These are phyloP conservation scores for Dasypogon diadema DNA, from an alignment of 2,888 invertebrate genomes.

Conservation along the genomic window DNA sequence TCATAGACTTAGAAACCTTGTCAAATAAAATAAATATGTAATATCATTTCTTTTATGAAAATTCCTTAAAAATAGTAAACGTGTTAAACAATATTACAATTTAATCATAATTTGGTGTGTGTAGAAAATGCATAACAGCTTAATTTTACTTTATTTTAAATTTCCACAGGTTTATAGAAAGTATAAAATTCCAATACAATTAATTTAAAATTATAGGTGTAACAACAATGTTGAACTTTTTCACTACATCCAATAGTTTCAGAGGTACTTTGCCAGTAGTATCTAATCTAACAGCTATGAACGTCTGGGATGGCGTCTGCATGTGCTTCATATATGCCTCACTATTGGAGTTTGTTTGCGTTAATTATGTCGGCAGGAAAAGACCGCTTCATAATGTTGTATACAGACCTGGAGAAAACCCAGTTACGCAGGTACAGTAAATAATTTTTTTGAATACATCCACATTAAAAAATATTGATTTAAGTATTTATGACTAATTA, in stretches of 20 bases:
- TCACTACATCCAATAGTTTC: constrained; percentile 94
- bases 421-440: constrained; percentile 84
- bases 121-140: no score
- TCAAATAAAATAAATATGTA: no score
- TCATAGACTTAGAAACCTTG: no score
- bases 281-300: constrained; percentile 94
- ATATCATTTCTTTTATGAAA: no score
- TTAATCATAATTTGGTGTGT: not conserved
- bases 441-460: no score
- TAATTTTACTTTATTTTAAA: not conserved
- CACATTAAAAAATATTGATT: no score
- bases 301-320: constrained; percentile 96
- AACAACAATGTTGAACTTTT: constrained; percentile 98
- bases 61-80: constrained; percentile 1
- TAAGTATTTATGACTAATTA: no score
- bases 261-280: constrained; percentile 93
- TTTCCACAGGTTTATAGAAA: constrained; percentile 14
- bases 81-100: not conserved
- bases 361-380: constrained; percentile 94
- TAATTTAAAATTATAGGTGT: constrained; percentile 76
- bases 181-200: constrained; percentile 19
- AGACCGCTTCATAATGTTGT: constrained; percentile 90
- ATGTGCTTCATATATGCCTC: constrained; percentile 98
- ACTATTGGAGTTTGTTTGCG: constrained; percentile 92
- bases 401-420: constrained; percentile 90